These are phyloP conservation scores for Homalodisca vitripennis DNA, from an alignment of 1,140 invertebrate species.

Conservation along the genomic window DNA sequence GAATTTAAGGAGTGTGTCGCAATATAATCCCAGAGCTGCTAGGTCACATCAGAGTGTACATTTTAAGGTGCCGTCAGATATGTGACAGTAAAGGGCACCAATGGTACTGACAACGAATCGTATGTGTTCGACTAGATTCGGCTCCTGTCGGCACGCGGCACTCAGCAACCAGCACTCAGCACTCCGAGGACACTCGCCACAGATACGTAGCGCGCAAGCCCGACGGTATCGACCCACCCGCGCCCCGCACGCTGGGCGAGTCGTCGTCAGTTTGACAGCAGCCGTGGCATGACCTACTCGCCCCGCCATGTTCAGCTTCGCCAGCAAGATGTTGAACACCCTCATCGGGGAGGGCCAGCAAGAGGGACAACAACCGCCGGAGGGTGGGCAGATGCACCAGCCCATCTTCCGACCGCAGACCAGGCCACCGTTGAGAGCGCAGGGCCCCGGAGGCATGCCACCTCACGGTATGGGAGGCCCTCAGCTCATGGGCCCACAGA, in stretches of 20 bases:
- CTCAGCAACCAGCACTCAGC: too few relatives aligned
- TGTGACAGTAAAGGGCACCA: too few relatives aligned
- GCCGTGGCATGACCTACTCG: neutral
- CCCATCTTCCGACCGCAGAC: constrained; percentile 33
- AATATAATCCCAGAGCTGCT: too few relatives aligned
- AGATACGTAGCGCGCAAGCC: neutral
- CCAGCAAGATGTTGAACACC: constrained; percentile 51
- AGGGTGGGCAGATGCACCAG: constrained; percentile 34
- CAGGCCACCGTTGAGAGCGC: constrained; percentile 30
- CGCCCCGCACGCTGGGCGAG: neutral
- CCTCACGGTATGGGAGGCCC: neutral
- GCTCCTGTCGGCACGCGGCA: too few relatives aligned
- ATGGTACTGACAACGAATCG: too few relatives aligned
- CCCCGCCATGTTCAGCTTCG: constrained; percentile 49
- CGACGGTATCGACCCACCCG: neutral
- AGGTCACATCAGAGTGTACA: too few relatives aligned
- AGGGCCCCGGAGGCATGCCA: constrained; percentile 1
- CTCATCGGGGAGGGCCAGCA: constrained; percentile 48
- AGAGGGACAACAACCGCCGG: constrained; percentile 36
- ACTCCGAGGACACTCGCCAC: too few relatives aligned
- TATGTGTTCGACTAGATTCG: too few relatives aligned
- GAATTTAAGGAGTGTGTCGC: too few relatives aligned
- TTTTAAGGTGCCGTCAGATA: too few relatives aligned
- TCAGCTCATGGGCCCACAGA: neutral
- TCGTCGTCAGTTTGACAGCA: neutral